Percentiles rank a stretch among this genome's conserved stretches.
Evolutionary conservation across 2,113 vertebrate genomes (phyloP).

Genomic region (Megaleporinus macrocephalus): DNA sequence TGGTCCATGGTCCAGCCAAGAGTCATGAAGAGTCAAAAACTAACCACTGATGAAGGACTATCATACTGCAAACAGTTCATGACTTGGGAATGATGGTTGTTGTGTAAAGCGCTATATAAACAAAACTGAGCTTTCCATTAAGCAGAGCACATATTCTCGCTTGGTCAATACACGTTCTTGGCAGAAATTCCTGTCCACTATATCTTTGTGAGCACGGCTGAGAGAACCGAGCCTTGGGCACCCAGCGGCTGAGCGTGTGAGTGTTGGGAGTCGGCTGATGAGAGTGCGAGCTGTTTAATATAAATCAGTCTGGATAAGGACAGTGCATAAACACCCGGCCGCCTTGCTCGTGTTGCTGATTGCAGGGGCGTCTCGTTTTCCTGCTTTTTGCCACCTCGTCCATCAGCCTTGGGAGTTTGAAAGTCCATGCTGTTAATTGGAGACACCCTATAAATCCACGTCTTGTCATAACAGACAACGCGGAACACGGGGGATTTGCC

Average conservation of each 20-base stretch:
- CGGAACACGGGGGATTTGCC: conserved; percentile 32
- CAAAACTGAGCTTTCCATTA: neutral
- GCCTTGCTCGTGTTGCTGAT: conserved; percentile 29
- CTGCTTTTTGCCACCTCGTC: conserved; percentile 45
- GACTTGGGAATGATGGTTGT: neutral
- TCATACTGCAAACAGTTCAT: neutral
- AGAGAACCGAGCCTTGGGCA: neutral
- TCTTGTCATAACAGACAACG: conserved; percentile 58
- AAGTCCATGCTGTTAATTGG: conserved; percentile 46
- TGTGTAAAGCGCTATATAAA: neutral
- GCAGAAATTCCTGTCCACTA: neutral
- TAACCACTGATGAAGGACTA: too few species aligned
- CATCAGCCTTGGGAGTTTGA: conserved; percentile 28
- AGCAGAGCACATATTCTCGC: too few species aligned
- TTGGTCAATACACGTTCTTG: neutral
- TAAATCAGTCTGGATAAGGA: conserved; percentile 50
- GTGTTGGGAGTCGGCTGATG: conserved; percentile 1
- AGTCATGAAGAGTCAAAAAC: neutral
- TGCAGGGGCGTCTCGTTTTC: conserved; percentile 9
- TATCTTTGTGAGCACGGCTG: neutral
- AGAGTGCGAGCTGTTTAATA: conserved; percentile 48
- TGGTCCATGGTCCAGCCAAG: neutral
- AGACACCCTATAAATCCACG: conserved; percentile 54
- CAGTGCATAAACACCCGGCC: conserved; percentile 36
- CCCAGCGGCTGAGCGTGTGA: conserved; percentile 10